phyloP scores from a whole-genome alignment of 2,888 invertebrate genomes.

The Toxonevra muliebris region DNA sequence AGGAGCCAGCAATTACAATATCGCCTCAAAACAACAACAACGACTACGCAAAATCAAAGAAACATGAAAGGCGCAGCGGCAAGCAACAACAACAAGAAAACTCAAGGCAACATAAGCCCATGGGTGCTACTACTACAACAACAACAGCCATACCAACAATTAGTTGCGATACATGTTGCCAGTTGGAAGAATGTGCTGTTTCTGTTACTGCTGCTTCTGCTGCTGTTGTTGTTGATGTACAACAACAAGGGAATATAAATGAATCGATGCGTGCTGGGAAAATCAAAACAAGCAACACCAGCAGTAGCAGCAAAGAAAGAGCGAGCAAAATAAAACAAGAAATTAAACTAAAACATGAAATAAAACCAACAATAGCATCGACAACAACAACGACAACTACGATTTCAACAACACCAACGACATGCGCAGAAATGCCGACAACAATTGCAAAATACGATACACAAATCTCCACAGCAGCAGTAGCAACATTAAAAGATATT shows the following conservation, averaged over 20 bases:
- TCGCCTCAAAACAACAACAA: no score
- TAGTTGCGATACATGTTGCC: conserved; percentile 53
- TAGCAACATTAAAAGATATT: background rate
- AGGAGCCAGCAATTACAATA: no score
- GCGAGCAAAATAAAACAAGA: conserved; percentile 58
- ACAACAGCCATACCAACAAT: conserved; percentile 34
- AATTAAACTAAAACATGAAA: conserved; percentile 36
- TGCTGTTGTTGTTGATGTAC: background rate
- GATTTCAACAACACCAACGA: conserved; percentile 33
- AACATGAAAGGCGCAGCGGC: conserved; percentile 16
- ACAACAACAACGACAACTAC: conserved; percentile 40
- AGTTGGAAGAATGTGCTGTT: conserved; percentile 35
- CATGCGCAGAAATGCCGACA: conserved; percentile 40
- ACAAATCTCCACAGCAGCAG: conserved; percentile 28
- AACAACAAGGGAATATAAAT: conserved; percentile 33
- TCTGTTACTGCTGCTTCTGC: no score
- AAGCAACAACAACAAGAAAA: conserved; percentile 16
- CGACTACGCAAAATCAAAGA: conserved; percentile 8
- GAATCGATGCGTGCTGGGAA: conserved; percentile 40
- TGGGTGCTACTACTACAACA: conserved; percentile 9
- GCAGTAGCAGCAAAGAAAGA: conserved; percentile 42
- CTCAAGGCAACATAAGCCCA: background rate
- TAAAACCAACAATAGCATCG: conserved; percentile 29
- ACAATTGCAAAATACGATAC: conserved; percentile 22
- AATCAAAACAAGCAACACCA: conserved; percentile 50